Evolutionary conservation across 2,113 vertebrate species (phyloP).

Genomic region (Hydropotes inermis): DNA sequence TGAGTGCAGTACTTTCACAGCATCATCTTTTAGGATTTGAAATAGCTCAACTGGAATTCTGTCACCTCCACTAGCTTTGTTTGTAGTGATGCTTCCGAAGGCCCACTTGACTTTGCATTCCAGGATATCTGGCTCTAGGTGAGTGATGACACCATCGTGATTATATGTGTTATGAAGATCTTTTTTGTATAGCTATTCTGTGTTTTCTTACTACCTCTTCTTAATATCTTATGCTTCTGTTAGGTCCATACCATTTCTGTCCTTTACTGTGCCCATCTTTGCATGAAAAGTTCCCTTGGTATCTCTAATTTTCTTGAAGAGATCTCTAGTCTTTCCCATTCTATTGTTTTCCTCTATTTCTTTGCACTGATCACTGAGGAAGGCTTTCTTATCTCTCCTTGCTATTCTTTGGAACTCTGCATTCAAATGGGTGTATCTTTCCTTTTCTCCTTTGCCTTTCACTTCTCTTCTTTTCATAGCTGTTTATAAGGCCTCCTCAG

Average conservation of each 20-base stretch:
- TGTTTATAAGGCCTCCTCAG: not conserved
- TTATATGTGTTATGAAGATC: not conserved
- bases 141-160: not conserved
- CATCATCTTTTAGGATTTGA: not conserved
- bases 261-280: not conserved
- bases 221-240: not conserved
- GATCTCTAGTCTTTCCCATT: not conserved
- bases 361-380: rapidly evolving
- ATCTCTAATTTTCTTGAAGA: not conserved
- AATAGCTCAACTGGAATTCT: not conserved
- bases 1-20: not conserved
- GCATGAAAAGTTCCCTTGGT: not conserved
- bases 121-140: not conserved
- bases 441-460: not conserved
- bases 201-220: not conserved
- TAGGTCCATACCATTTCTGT: not conserved
- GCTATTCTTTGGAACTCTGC: not conserved
- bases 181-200: not conserved
- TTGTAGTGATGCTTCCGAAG: not conserved
- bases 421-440: not conserved
- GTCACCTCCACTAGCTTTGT: not conserved
- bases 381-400: not conserved
- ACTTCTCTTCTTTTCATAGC: not conserved
- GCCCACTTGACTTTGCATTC: not conserved
- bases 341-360: not conserved